phyloP scores from a whole-genome alignment of 2,797 vertebrate genomes.

The Malurus splendens region DNA sequence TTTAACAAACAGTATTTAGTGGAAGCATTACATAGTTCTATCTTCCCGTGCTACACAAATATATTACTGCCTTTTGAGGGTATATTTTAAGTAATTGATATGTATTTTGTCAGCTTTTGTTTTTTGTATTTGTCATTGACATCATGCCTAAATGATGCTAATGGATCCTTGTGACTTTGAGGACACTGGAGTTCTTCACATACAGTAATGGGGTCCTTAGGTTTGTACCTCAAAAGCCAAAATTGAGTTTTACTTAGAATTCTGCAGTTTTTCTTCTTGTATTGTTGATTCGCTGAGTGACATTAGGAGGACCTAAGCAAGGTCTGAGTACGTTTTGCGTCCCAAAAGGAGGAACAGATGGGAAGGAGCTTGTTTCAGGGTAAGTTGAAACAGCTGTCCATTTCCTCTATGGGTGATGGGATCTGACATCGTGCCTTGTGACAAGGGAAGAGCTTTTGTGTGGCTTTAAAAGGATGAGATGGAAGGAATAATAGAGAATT shows the following conservation, averaged over 20 bases:
- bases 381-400: not conserved
- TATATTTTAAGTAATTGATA: not conserved
- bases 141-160: not conserved
- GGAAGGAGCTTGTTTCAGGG: not conserved
- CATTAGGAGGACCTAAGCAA: not conserved
- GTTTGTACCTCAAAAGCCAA: not conserved
- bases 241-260: conserved; percentile 23
- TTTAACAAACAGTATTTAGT: not conserved
- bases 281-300: not conserved
- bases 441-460: not conserved
- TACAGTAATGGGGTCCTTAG: not conserved
- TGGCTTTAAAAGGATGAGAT: not conserved
- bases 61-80: not conserved
- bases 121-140: not conserved
- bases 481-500: not conserved
- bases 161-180: not conserved
- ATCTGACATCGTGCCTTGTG: not conserved
- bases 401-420: not conserved
- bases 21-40: not conserved
- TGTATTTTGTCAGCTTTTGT: not conserved
- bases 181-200: not conserved
- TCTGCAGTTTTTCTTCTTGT: not conserved
- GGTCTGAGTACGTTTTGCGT: not conserved
- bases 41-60: not conserved
- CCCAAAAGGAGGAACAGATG: not conserved